Evolutionary conservation across 2,113 vertebrate genomes (phyloP), one percentile per base, ranked within the genome.

Genomic region (Megaleporinus macrocephalus): DNA sequence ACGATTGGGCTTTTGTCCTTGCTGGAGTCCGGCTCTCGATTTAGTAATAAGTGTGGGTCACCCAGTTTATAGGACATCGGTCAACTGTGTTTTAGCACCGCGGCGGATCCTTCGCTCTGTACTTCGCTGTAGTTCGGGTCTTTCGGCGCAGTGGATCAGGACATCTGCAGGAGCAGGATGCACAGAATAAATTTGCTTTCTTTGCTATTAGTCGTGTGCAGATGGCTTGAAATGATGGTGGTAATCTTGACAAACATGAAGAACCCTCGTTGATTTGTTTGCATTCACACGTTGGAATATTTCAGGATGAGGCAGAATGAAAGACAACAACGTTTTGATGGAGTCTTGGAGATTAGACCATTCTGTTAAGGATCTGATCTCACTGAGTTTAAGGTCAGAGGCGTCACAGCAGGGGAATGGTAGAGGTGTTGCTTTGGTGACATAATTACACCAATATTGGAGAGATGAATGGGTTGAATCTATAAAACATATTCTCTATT

Each of bases 1-100:
- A 13, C 73, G 62, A 74, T 74, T 63, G 16, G 44, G 69, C 41
- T 77, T 73, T 77, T 78, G 57, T 55, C 47, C 57, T 78, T 78
- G 76, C 76, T 55, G 44, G 47, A 30, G 27, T 33, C 65, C 44
- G 53, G 57, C 75, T 73, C 41, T 83, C 51, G 68, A 77, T 76
- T 83, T 63, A 83, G 66, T 62, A 71, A 53, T 36, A 47, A 30
- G 63, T 72, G 41, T 44, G 70, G 57, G 26, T 72, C 57, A 78
- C 77, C 22, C 61, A 29, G 30, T 24, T 73, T 61, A 73, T 41
- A 83, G 29, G 20, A 44, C 51, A 82, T 62, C 57, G 47, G 65
- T 77, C 73, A 36, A 14, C 4, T 70, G 27, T 57, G 73, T 76
- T 61, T 49, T 61, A 70, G 80, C 51, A n/a, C 66, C n/a, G 55